A percentile compares a stretch with the other conserved stretches of the same genome.
These are phyloP conservation scores for Apis dorsata DNA, from an alignment of 1,140 invertebrate species.

Conservation along the genomic window DNA sequence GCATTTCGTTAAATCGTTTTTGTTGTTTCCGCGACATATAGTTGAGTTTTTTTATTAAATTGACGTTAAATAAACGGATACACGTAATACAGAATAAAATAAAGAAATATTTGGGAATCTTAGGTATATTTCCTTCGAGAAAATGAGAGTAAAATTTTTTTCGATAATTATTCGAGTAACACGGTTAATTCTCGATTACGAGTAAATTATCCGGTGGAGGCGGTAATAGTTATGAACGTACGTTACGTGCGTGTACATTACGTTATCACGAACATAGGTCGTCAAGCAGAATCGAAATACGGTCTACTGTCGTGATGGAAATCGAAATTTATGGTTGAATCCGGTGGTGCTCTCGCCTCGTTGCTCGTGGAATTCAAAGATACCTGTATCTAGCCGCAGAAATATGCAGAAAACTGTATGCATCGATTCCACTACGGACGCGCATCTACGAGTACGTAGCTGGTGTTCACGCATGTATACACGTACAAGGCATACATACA, in stretches of 20 bases:
- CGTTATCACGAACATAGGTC: slow-evolving; percentile 46
- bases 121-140: too few relatives aligned
- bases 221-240: too few relatives aligned
- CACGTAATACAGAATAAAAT: too few relatives aligned
- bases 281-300: slow-evolving; percentile 70
- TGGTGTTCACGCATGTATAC: not conserved
- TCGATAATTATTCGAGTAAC: too few relatives aligned
- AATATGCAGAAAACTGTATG: slow-evolving; percentile 39
- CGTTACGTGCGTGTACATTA: not conserved
- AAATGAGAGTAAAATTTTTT: too few relatives aligned
- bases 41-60: too few relatives aligned
- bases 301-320: slow-evolving; percentile 70
- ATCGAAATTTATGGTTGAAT: slow-evolving; percentile 71
- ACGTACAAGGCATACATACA: not conserved
- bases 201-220: too few relatives aligned
- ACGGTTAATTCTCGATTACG: too few relatives aligned
- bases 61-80: too few relatives aligned
- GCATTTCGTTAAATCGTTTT: too few relatives aligned
- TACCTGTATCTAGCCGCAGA: slow-evolving; percentile 56
- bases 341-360: slow-evolving; percentile 49
- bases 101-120: too few relatives aligned
- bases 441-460: not conserved
- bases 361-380: slow-evolving; percentile 63
- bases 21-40: too few relatives aligned
- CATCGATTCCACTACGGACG: slow-evolving; percentile 13